phyloP scores from a whole-genome alignment of 2,113 vertebrate genomes.

The Leptosomus discolor region DNA sequence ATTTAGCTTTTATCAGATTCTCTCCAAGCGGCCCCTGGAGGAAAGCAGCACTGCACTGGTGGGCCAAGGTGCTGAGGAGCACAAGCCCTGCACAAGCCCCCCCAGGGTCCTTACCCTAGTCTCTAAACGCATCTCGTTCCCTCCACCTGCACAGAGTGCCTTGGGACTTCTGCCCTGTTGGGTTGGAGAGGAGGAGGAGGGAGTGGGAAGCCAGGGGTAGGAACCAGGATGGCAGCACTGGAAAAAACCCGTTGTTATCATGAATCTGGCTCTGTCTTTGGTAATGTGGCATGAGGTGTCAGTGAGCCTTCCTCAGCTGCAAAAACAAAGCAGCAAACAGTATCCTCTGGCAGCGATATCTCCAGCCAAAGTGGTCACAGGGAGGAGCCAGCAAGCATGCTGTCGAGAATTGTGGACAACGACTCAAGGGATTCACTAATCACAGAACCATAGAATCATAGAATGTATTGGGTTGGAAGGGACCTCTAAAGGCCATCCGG shows the following conservation, averaged over 20 bases:
- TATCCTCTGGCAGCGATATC: neutral
- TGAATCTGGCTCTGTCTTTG: neutral
- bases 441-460: no score
- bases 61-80: neutral
- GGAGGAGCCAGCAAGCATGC: neutral
- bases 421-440: neutral
- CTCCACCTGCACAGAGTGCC: neutral
- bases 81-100: no score
- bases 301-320: neutral
- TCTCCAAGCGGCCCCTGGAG: neutral
- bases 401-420: fast-evolving
- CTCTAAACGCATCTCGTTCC: neutral
- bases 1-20: neutral
- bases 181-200: neutral
- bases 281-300: neutral
- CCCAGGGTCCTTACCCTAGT: neutral
- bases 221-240: neutral
- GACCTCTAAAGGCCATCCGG: no score
- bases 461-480: no score
- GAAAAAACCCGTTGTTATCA: neutral
- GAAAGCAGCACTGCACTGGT: neutral
- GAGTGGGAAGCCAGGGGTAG: neutral
- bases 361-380: neutral
- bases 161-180: neutral
- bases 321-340: neutral